A percentile compares a stretch with the other conserved stretches of the same genome.
These are phyloP conservation scores for Drosophila greeni DNA, from an alignment of 2,888 invertebrate species.

Conservation along the genomic window DNA sequence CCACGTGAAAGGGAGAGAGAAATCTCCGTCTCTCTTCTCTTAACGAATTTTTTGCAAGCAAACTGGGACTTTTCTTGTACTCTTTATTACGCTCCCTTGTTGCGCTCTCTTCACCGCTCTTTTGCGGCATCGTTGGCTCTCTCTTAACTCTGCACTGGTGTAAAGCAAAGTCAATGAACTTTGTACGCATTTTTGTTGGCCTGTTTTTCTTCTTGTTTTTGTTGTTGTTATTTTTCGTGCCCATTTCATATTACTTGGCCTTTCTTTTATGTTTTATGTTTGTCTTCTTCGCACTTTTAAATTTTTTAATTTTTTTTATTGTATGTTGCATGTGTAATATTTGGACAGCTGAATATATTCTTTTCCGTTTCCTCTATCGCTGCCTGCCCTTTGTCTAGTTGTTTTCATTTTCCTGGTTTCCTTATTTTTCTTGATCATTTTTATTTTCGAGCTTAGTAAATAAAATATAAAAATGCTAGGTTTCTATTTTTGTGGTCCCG, in stretches of 20 bases:
- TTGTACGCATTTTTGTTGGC: slow-evolving; percentile 69
- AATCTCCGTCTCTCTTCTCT: neutral
- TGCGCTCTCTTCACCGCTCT: neutral
- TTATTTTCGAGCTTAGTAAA: slow-evolving; percentile 2
- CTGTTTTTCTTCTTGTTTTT: slow-evolving; percentile 39
- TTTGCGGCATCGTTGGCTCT: slow-evolving; percentile 7
- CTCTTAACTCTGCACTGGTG: slow-evolving; percentile 43
- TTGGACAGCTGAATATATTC: slow-evolving; percentile 41
- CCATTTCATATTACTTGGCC: slow-evolving; percentile 51
- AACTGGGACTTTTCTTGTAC: slow-evolving; percentile 7
- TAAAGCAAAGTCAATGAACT: slow-evolving; percentile 76
- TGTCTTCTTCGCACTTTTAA: slow-evolving; percentile 60
- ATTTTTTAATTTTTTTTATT: slow-evolving; percentile 33
- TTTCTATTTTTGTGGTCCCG: slow-evolving; percentile 9
- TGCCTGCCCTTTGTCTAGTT: slow-evolving; percentile 10
- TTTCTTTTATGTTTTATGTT: slow-evolving; percentile 48
- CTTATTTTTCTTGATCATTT: neutral
- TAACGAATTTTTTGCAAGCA: slow-evolving; percentile 17
- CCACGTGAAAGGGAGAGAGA: slow-evolving; percentile 1
- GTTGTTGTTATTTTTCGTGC: slow-evolving; percentile 32
- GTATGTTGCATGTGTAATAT: slow-evolving; percentile 41
- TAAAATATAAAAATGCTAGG: neutral
- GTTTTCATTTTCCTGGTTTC: slow-evolving; percentile 18
- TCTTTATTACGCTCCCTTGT: slow-evolving; percentile 3
- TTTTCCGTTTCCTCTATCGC: slow-evolving; percentile 20